Base-by-base conservation (phyloP, 2,888 invertebrate genomes). In the Melieria omissa region DNA sequence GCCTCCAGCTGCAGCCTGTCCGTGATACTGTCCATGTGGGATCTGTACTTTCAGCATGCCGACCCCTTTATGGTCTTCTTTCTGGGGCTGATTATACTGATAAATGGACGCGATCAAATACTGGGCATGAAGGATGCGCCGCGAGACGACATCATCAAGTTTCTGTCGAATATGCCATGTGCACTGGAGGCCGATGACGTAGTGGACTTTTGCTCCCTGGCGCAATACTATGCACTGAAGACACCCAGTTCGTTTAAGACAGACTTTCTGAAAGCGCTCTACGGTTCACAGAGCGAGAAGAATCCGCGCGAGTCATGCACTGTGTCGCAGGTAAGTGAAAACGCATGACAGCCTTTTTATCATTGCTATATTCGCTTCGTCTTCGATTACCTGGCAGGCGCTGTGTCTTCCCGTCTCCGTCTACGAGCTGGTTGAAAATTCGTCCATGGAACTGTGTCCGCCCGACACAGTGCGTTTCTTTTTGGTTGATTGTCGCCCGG, bases 361-460 rank as follows among this genome's bases (percentile, higher is more conserved):
- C 29, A 3, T 3, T 29, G 29, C 29, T 29, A 29, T 29, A 29
- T 29, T 29, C 3, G 29, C 29, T 29, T 29, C n/a, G n/a, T 29
- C 29, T 29, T 2, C 29, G 29, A 29, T 29, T 29, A 29, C 3
- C 29, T 29, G 29, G 1, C 95, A 97, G 89, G 95, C 96, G 0
- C 89, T 99, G 65, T 99, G 99, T 88, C 90, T 99, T 81, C 97
- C 98, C 10, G 96, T 99, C n/a, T 95, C 96, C 58, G 96, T 97
- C 0, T 92, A 94, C 83, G 98, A 99, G 88, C 89, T 99, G 70
- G 92, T 97, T 46, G 95, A 95, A 82, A 95, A 93, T 88, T 91
- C 92, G 4, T 91, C 92, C 29, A 88, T 91, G 66, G 93, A 93
- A 83, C 86, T 89, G 55, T 86, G 88, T 2, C 89, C 90, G 79